These are phyloP conservation scores for Drosophila greeni DNA, from an alignment of 2,888 invertebrate genomes.

Conservation along the genomic window DNA sequence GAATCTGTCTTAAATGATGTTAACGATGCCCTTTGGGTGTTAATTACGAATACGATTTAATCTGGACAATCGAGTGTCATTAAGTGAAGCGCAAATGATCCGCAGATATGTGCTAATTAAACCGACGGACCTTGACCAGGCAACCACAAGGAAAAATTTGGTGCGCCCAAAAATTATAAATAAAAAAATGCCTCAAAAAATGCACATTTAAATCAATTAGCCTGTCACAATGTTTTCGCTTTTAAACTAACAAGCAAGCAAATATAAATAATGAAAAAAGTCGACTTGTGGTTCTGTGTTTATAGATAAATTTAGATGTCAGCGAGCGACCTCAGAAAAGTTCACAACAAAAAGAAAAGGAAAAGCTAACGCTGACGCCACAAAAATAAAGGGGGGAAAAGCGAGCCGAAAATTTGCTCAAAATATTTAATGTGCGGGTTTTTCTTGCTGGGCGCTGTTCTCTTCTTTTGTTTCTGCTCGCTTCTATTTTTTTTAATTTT, in stretches of 20 bases:
- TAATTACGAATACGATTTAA: conserved; percentile 68
- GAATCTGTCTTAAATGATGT: conserved; percentile 64
- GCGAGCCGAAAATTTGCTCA: conserved; percentile 44
- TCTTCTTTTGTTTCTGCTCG: conserved; percentile 16
- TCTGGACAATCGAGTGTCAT: conserved; percentile 69
- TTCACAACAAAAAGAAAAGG: conserved; percentile 23
- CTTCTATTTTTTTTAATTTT: conserved; percentile 23
- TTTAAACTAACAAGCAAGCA: conserved; percentile 24
- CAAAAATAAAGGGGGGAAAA: conserved; percentile 22
- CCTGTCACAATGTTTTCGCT: conserved; percentile 45
- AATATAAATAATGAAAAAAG: conserved; percentile 19
- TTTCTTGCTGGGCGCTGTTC: conserved; percentile 21
- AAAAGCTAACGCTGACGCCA: conserved; percentile 31
- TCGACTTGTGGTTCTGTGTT: conserved; percentile 42
- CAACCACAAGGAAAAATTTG: conserved; percentile 16
- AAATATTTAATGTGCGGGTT: conserved; percentile 46
- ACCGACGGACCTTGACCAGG: conserved; percentile 51
- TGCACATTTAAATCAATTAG: conserved; percentile 65
- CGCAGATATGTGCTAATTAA: conserved; percentile 60
- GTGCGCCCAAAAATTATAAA: conserved; percentile 2
- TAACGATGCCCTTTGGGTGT: conserved; percentile 75
- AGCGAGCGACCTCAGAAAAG: conserved; percentile 41
- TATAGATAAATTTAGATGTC: conserved; percentile 64
- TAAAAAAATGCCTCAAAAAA: conserved; percentile 21
- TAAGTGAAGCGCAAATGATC: conserved; percentile 60